Evolutionary conservation across 1,140 invertebrate genomes (phyloP).

Genomic region (Formica selysi): DNA sequence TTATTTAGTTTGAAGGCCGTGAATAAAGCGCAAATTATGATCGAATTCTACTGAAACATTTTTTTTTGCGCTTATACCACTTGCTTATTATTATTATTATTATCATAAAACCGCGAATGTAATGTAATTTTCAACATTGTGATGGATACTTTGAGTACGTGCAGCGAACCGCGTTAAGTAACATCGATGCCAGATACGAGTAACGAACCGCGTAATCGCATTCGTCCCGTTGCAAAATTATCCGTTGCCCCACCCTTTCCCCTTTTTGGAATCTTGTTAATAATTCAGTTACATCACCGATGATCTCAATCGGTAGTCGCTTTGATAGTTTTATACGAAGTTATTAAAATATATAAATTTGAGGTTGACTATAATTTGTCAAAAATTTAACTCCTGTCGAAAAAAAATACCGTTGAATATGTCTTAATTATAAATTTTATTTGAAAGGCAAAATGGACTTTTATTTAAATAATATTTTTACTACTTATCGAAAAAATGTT

Average conservation of each 20-base stretch:
- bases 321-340: neutral
- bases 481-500: neutral
- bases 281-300: conserved; percentile 10
- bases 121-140: conserved; percentile 31
- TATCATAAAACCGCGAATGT: conserved; percentile 8
- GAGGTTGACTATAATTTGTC: neutral
- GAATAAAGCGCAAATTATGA: conserved; percentile 4
- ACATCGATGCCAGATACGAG: conserved; percentile 47
- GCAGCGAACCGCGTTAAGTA: conserved; percentile 37
- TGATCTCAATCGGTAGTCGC: neutral
- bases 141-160: conserved; percentile 34
- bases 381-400: neutral
- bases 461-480: neutral
- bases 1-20: conserved; percentile 27
- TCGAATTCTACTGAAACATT: conserved; percentile 30
- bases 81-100: conserved; percentile 25
- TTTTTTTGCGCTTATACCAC: neutral
- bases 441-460: neutral
- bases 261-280: neutral
- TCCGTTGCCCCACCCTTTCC: neutral
- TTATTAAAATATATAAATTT: neutral
- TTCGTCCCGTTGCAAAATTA: conserved; percentile 37
- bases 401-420: neutral
- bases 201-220: conserved; percentile 51
- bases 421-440: neutral